Evolutionary conservation across 30 jellyfish, hydroid and myxozoan species (phyloP).

Genomic region (Hydractinia symbiolongicarpus): DNA sequence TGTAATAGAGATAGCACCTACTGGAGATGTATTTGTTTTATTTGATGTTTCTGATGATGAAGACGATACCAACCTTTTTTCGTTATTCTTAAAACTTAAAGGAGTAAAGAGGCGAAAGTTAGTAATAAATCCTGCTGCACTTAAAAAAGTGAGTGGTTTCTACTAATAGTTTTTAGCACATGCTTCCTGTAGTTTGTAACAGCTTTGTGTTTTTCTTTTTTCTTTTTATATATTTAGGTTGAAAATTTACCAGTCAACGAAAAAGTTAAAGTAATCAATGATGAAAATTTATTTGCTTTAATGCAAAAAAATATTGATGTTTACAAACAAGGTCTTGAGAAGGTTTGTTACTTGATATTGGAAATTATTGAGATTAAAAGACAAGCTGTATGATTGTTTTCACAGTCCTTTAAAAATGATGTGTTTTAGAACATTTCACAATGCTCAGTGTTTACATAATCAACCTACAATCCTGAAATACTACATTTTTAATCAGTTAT

Average conservation of each 20-base stretch:
- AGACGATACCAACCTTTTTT: neutral
- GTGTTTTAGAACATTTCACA: too few relatives aligned
- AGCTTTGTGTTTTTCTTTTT: neutral
- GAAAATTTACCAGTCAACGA: neutral
- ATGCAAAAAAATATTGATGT: constrained; percentile 17
- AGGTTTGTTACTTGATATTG: neutral
- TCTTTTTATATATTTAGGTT: neutral
- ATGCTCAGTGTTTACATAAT: too few relatives aligned
- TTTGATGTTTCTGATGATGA: neutral
- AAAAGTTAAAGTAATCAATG: constrained; percentile 8
- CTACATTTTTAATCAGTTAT: too few relatives aligned
- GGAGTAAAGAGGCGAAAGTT: neutral
- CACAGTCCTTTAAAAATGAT: too few relatives aligned
- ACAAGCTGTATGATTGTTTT: too few relatives aligned
- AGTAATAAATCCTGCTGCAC: constrained; percentile 18
- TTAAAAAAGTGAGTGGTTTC: constrained; percentile 6
- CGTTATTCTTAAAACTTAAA: neutral
- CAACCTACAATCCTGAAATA: too few relatives aligned
- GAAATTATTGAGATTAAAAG: too few relatives aligned
- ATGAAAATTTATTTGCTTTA: neutral
- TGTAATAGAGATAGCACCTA: constrained; percentile 1
- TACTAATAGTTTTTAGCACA: neutral
- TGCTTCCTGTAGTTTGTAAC: neutral
- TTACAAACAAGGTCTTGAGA: neutral
- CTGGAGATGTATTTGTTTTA: constrained; percentile 19